These are phyloP conservation scores for Drosophila kokeensis DNA, from an alignment of 2,888 invertebrate species.

Conservation along the genomic window DNA sequence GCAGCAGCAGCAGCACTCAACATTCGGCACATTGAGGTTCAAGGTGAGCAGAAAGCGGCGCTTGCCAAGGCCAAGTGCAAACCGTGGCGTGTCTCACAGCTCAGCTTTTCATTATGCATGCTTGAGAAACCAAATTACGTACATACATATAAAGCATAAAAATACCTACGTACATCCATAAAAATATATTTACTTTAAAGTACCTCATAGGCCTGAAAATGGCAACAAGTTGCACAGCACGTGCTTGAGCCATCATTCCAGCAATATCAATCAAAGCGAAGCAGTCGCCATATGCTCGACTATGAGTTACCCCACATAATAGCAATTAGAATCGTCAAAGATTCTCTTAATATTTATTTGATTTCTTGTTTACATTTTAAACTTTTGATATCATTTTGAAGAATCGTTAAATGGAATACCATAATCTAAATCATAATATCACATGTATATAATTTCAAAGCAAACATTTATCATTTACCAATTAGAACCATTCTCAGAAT, in stretches of 20 bases:
- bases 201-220: constrained; percentile 25
- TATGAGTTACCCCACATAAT: background rate
- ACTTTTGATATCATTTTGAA: background rate
- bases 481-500: background rate
- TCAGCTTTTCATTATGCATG: constrained; percentile 56
- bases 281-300: background rate
- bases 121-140: constrained; percentile 42
- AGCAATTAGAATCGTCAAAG: background rate
- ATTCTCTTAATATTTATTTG: background rate
- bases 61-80: constrained; percentile 73
- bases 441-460: background rate
- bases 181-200: background rate
- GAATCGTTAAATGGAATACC: background rate
- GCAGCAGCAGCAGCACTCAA: constrained; percentile 35
- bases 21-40: constrained; percentile 78
- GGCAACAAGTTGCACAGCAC: constrained; percentile 32
- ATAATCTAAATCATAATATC: background rate
- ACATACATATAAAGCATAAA: constrained; percentile 7
- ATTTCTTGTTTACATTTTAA: background rate
- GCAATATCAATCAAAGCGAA: constrained; percentile 6
- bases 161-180: background rate
- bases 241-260: constrained; percentile 17
- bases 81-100: constrained; percentile 57
- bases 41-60: constrained; percentile 61
- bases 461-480: background rate